A percentile compares a stretch with the other conserved stretches of the same genome.
These are phyloP conservation scores for Lethocerus indicus DNA, from an alignment of 1,140 invertebrate species.

Conservation along the genomic window DNA sequence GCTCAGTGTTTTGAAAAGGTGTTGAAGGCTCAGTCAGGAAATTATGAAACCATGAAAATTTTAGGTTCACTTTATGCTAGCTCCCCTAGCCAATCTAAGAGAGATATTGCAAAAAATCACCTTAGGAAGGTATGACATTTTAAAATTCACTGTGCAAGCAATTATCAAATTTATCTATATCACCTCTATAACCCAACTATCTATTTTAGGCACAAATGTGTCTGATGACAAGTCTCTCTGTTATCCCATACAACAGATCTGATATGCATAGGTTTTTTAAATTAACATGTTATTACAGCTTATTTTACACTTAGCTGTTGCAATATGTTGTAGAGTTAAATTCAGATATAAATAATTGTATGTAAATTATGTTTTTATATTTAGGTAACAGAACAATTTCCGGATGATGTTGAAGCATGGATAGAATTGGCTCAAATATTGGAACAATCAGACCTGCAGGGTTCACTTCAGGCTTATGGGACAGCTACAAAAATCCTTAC, in stretches of 20 bases:
- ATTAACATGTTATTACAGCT: too few species aligned
- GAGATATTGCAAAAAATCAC: slow-evolving; percentile 82
- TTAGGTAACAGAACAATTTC: slow-evolving; percentile 85
- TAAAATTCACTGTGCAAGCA: too few species aligned
- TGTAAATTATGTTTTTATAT: slow-evolving; percentile 5
- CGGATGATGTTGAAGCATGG: slow-evolving; percentile 98
- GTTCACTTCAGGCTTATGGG: slow-evolving; percentile 76
- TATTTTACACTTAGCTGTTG: too few species aligned
- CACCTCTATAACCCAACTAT: too few species aligned
- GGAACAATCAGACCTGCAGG: slow-evolving; percentile 83
- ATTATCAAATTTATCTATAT: too few species aligned
- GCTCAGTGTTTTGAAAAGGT: slow-evolving; percentile 98
- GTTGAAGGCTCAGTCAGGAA: slow-evolving; percentile 88
- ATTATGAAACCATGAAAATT: slow-evolving; percentile 99
- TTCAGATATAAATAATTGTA: too few species aligned
- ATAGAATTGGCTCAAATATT: slow-evolving; percentile 97
- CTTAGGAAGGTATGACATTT: slow-evolving; percentile 73
- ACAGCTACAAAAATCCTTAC: slow-evolving; percentile 85
- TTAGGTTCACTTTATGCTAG: slow-evolving; percentile 92
- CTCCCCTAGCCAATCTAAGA: slow-evolving; percentile 72
- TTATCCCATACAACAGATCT: too few species aligned
- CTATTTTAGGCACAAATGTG: too few species aligned
- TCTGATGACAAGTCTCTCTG: too few species aligned
- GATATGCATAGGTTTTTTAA: too few species aligned
- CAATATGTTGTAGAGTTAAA: too few species aligned